Evolutionary conservation across 2,797 vertebrate species (phyloP), one percentile per base, ranked within the genome.

Genomic region (Cheirogaleus major): DNA sequence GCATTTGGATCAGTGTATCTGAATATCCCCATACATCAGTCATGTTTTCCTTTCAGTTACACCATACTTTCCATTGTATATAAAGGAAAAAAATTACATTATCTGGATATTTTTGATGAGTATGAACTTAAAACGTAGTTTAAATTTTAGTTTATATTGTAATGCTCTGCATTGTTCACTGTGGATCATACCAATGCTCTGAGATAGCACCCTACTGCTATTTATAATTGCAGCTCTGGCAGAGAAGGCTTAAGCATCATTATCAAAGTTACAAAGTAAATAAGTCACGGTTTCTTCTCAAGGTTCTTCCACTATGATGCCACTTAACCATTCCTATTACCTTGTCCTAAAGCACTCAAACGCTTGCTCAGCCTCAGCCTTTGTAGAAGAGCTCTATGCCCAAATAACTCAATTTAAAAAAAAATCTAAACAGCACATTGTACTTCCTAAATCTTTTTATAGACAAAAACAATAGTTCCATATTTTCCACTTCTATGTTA

Each of bases 401-500:
- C 23, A 70, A 35, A 72, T 32, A 75, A 12, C 45, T 95, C 23
- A 95, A 32, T 63, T 67, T 80, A 5, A 52, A 55, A 59, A 92
- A 6, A 72, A 92, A 45, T 2, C 2, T 25, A 38, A 13, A 25
- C 12, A 25, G 61, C 11, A 45, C 1, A 52, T 52, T 32, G 0
- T 25, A 30, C 2, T 72, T 85, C 27, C n/a, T 91, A 87, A 95
- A 82, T 48, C 3, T 57, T 9, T 73, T 80, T 73, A 83, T 5
- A 87, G 11, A 17, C 63, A 41, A 73, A 55, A 89, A 27, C 1
- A 52, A 27, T 0, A 57, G 10, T 75, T 91, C 17, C 5, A 20
- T 45, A 96, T 86, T 87, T 95, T 79, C 69, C 25, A 69, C 96
- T 96, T 95, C 27, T 94, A 67, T 95, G 32, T 67, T 95, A 96